Percentiles rank a stretch among this genome's conserved stretches.
Evolutionary conservation across 2,888 invertebrate species (phyloP).

Genomic region (Agrochola litura): DNA sequence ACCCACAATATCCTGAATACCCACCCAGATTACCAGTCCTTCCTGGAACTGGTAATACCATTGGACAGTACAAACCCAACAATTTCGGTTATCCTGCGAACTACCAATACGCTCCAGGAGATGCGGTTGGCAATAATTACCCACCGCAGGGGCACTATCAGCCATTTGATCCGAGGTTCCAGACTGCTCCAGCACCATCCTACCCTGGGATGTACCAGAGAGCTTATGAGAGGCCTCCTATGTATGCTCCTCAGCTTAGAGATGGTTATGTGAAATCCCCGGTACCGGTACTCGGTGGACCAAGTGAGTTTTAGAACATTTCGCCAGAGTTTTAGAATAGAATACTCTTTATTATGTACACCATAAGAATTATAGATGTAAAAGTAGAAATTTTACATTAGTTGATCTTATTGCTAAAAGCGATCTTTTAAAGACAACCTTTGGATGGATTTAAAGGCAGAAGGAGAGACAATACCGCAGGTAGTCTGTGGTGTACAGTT

Average conservation of each 20-base stretch:
- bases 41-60: slow-evolving; percentile 16
- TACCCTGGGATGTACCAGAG: slow-evolving; percentile 63
- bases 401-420: neutral
- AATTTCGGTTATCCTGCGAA: slow-evolving; percentile 40
- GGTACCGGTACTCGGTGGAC: slow-evolving; percentile 19
- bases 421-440: neutral
- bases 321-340: neutral
- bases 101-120: slow-evolving; percentile 42
- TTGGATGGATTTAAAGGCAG: neutral
- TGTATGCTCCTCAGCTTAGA: slow-evolving; percentile 41
- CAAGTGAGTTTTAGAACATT: slow-evolving; percentile 49
- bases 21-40: slow-evolving; percentile 22
- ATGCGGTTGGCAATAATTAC: slow-evolving; percentile 22
- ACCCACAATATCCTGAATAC: slow-evolving; percentile 41
- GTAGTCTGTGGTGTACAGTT: neutral
- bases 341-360: neutral
- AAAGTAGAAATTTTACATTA: neutral
- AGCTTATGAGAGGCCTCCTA: slow-evolving; percentile 44
- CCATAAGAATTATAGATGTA: neutral
- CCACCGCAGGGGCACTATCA: slow-evolving; percentile 32
- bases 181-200: slow-evolving; percentile 54
- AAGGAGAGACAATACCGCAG: neutral
- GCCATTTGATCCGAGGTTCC: slow-evolving; percentile 45
- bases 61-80: slow-evolving; percentile 36
- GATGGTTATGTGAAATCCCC: slow-evolving; percentile 31